A percentile compares a stretch with the other conserved stretches of the same genome.
Evolutionary conservation across 2,888 invertebrate genomes (phyloP).

Genomic region (Amphipyra tragopoginis): DNA sequence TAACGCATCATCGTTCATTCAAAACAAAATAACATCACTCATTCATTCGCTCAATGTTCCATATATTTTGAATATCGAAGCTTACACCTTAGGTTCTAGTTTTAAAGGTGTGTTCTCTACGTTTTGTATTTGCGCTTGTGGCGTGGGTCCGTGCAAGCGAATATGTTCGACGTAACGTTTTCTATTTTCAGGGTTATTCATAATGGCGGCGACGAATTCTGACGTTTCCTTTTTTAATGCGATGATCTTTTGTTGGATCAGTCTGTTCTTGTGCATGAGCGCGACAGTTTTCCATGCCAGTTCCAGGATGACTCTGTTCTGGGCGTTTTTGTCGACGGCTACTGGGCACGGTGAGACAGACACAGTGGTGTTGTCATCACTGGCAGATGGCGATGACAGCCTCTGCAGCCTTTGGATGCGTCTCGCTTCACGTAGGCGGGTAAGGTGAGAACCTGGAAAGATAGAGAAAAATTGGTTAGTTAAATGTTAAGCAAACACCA

Average conservation of each 20-base stretch:
- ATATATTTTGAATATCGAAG: background rate
- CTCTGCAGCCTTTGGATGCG: constrained; percentile 77
- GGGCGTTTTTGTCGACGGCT: constrained; percentile 71
- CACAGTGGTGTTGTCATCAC: constrained; percentile 57
- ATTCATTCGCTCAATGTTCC: constrained; percentile 31
- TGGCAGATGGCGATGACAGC: constrained; percentile 63
- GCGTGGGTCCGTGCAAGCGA: constrained; percentile 63
- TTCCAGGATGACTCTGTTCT: constrained; percentile 89
- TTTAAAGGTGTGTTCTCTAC: constrained; percentile 67
- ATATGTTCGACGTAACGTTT: constrained; percentile 76
- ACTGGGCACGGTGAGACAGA: constrained; percentile 54
- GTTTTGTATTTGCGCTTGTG: constrained; percentile 50
- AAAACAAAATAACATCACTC: constrained; percentile 48
- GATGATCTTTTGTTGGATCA: constrained; percentile 90
- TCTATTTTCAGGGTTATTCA: constrained; percentile 87
- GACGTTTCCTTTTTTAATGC: constrained; percentile 91
- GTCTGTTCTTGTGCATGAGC: constrained; percentile 90
- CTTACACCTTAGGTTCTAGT: constrained; percentile 65
- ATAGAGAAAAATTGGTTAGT: constrained; percentile 48
- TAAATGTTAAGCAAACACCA: background rate
- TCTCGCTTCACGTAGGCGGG: constrained; percentile 79
- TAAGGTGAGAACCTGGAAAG: constrained; percentile 78
- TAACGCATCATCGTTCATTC: constrained; percentile 19
- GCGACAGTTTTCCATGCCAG: constrained; percentile 91
- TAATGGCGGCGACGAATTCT: constrained; percentile 90